Conservation (phyloP, 1,140 invertebrate species). For the Bathynomus jamesi region DNA sequence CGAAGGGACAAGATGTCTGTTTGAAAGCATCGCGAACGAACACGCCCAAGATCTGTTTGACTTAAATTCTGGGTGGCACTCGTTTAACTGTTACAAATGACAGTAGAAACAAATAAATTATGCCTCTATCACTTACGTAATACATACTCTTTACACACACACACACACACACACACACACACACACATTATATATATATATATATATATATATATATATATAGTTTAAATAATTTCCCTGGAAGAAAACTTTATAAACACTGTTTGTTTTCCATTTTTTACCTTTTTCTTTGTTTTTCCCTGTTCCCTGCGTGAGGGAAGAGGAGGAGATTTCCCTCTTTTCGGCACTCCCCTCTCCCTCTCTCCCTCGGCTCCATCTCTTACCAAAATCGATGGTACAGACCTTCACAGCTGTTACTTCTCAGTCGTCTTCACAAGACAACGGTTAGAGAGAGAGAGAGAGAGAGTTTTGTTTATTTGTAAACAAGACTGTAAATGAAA, state of each 20-base stretch:
- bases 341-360: background rate
- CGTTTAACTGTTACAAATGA: background rate
- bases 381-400: background rate
- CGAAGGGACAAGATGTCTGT: no score
- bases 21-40: no score
- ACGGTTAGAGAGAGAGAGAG: background rate
- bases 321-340: background rate
- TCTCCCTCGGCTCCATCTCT: background rate
- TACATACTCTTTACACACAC: background rate
- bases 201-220: background rate
- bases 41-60: background rate
- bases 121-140: no score
- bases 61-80: background rate
- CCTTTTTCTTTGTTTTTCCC: background rate
- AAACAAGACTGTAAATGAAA: no score
- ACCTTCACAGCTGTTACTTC: background rate
- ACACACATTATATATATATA: background rate
- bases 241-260: background rate
- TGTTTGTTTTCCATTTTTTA: background rate
- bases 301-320: background rate
- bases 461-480: background rate
- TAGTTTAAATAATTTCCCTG: background rate
- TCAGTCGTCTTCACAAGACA: background rate
- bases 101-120: background rate
- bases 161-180: background rate